phyloP scores from a whole-genome alignment of 2,888 invertebrate genomes.

The Falcaria lacertinaria region DNA sequence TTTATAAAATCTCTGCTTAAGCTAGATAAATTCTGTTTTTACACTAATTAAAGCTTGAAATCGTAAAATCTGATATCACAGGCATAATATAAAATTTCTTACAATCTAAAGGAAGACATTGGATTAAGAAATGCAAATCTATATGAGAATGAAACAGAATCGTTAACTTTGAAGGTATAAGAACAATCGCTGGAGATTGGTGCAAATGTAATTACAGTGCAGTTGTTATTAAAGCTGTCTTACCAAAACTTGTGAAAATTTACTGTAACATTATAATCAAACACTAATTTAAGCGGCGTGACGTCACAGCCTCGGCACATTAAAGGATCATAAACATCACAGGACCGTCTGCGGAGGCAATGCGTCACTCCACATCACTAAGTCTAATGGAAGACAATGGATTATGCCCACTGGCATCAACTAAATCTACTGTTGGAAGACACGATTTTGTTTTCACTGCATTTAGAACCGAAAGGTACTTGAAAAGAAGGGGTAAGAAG shows the following conservation, averaged over 20 bases:
- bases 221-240: slow-evolving; percentile 72
- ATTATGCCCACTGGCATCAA: slow-evolving; percentile 44
- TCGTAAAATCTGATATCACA: slow-evolving; percentile 63
- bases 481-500: slow-evolving; percentile 16
- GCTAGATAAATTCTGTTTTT: slow-evolving; percentile 16
- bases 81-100: slow-evolving; percentile 39
- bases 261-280: slow-evolving; percentile 46
- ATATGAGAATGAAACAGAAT: slow-evolving; percentile 17
- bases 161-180: slow-evolving; percentile 32
- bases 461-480: slow-evolving; percentile 49
- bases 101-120: slow-evolving; percentile 69
- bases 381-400: slow-evolving; percentile 73
- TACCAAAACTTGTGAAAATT: slow-evolving; percentile 75
- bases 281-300: slow-evolving; percentile 48
- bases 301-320: slow-evolving; percentile 32
- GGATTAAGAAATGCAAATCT: slow-evolving; percentile 38
- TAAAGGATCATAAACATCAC: slow-evolving; percentile 2
- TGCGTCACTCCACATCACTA: slow-evolving; percentile 52
- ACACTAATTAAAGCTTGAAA: slow-evolving; percentile 65
- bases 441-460: slow-evolving; percentile 77
- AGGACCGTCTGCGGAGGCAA: too few relatives aligned
- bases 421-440: slow-evolving; percentile 74
- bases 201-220: slow-evolving; percentile 74
- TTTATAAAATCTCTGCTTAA: background rate
- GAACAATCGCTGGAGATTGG: slow-evolving; percentile 52